Conservation (phyloP, 1,140 invertebrate species). For the Dufourea novaeangliae region DNA sequence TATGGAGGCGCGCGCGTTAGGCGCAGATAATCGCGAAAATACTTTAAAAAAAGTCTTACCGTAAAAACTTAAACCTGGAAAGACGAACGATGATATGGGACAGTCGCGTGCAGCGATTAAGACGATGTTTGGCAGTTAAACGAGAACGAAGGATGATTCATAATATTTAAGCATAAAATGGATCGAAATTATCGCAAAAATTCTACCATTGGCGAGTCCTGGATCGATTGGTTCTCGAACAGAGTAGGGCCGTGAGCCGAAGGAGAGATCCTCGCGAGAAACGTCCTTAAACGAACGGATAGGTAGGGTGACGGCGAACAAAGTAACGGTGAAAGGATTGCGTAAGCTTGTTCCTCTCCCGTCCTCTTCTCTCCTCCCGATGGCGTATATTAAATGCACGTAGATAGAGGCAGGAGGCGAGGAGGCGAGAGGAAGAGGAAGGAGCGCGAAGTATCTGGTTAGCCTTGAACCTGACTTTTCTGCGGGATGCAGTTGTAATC, state of each 20-base stretch:
- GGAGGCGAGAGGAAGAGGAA: slow-evolving; percentile 1
- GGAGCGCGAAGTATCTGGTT: slow-evolving; percentile 48
- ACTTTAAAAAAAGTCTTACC: too few species aligned
- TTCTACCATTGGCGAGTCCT: too few species aligned
- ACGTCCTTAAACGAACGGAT: slow-evolving; percentile 17
- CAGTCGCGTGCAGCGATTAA: too few species aligned
- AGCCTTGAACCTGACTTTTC: slow-evolving; percentile 69
- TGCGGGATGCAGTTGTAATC: slow-evolving; percentile 50
- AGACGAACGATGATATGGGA: too few species aligned
- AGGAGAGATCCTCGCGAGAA: not conserved
- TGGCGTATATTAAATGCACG: slow-evolving; percentile 49
- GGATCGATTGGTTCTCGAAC: too few species aligned
- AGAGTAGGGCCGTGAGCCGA: too few species aligned
- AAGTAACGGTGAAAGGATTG: slow-evolving; percentile 71
- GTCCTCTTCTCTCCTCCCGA: slow-evolving; percentile 1
- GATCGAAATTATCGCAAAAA: too few species aligned
- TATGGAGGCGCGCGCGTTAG: not conserved
- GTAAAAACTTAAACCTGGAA: too few species aligned
- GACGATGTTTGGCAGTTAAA: too few species aligned
- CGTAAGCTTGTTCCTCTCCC: slow-evolving; percentile 61
- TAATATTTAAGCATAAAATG: too few species aligned
- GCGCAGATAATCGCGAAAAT: not conserved
- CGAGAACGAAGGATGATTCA: too few species aligned
- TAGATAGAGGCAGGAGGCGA: slow-evolving; percentile 28
- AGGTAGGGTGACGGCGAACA: slow-evolving; percentile 40